Evolutionary conservation across 2,888 invertebrate genomes (phyloP).

Genomic region (Falcaria lacertinaria): DNA sequence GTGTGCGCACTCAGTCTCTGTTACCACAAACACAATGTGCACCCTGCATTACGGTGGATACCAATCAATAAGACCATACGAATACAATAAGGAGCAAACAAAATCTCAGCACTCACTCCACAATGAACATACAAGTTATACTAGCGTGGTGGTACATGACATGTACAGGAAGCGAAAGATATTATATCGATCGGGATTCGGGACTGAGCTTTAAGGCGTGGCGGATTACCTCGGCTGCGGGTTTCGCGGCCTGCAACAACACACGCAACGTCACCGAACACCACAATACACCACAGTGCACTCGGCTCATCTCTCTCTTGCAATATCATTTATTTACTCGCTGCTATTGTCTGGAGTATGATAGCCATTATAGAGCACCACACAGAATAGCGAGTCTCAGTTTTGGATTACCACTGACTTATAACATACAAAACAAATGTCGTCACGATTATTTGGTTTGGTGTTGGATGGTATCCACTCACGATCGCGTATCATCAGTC

Average conservation of each 20-base stretch:
- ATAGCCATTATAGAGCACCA: no score
- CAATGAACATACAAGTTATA: constrained; percentile 61
- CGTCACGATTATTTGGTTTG: no score
- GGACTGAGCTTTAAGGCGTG: constrained; percentile 48
- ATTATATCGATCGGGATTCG: constrained; percentile 51
- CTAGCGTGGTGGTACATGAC: constrained; percentile 69
- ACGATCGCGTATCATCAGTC: neutral
- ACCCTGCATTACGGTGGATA: constrained; percentile 65
- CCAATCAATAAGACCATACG: constrained; percentile 64
- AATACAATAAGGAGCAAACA: constrained; percentile 69
- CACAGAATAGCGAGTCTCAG: no score
- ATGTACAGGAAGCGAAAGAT: constrained; percentile 70
- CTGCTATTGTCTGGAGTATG: no score
- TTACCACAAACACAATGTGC: constrained; percentile 73
- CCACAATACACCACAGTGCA: constrained; percentile 8
- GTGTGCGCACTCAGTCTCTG: constrained; percentile 45
- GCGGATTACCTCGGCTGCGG: constrained; percentile 83
- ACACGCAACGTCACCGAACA: constrained; percentile 59
- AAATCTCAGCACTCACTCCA: constrained; percentile 76
- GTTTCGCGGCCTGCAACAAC: constrained; percentile 86
- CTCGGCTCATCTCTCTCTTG: constrained; percentile 6
- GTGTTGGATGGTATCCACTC: neutral
- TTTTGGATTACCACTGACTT: no score
- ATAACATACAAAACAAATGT: no score
- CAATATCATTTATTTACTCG: neutral